A percentile compares a stretch with the other conserved stretches of the same genome.
These are phyloP conservation scores for Tyto alba DNA, from an alignment of 2,113 vertebrate genomes.

Conservation along the genomic window DNA sequence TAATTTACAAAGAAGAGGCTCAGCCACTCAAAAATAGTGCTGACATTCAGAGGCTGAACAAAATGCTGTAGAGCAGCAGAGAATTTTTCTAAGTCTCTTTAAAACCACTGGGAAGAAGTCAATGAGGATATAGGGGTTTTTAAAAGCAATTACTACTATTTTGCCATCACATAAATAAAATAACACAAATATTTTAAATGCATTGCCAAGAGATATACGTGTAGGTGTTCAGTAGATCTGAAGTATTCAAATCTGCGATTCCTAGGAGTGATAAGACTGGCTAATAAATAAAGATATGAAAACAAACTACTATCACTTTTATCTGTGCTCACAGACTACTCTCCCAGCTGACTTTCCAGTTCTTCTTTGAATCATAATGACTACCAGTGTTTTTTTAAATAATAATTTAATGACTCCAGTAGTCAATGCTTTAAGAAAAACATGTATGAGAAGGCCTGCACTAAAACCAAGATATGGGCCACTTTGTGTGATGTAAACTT, in stretches of 20 bases:
- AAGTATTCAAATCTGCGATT: neutral
- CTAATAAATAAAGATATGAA: neutral
- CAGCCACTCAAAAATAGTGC: neutral
- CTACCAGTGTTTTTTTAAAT: neutral
- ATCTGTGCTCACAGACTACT: neutral
- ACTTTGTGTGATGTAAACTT: neutral
- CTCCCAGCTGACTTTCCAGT: neutral
- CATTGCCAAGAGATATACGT: neutral
- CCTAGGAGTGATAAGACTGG: neutral
- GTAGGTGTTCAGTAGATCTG: neutral
- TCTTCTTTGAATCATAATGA: neutral
- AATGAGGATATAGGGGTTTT: neutral
- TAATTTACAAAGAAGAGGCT: neutral
- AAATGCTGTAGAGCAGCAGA: neutral
- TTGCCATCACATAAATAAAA: neutral
- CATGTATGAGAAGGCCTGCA: neutral
- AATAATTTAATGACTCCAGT: neutral
- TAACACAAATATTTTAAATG: neutral
- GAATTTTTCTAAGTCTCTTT: neutral
- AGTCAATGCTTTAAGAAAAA: neutral
- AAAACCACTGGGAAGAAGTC: neutral
- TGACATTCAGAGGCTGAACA: neutral
- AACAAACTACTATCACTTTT: neutral
- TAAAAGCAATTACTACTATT: neutral
- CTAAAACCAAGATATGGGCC: neutral